Conservation (phyloP, 2,113 vertebrate genomes). For the Formicarius rufipectus region DNA sequence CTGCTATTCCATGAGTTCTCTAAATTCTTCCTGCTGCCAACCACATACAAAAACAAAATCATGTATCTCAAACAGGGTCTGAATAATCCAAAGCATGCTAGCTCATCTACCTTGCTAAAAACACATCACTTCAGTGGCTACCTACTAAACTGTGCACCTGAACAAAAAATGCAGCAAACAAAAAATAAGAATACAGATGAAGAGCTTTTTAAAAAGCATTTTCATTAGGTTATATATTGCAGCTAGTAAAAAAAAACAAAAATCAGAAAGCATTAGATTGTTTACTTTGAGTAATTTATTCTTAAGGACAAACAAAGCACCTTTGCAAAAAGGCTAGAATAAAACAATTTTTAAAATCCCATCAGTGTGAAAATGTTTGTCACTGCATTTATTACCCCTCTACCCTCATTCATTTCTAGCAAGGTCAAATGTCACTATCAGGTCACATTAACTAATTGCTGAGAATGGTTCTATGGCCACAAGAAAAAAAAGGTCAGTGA, state of each 20-base stretch:
- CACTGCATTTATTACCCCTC: background rate
- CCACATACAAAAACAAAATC: background rate
- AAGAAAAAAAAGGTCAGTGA: background rate
- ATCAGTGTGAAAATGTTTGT: background rate
- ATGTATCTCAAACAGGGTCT: background rate
- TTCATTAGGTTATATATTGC: background rate
- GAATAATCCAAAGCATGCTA: background rate
- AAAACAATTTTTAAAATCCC: background rate
- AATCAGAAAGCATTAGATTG: background rate
- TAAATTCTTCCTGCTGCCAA: background rate
- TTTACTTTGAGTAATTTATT: background rate
- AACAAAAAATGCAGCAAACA: background rate
- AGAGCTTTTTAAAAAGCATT: background rate
- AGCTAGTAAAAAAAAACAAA: background rate
- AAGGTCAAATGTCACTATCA: background rate
- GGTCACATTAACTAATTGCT: background rate
- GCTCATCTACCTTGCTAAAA: background rate
- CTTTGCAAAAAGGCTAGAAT: background rate
- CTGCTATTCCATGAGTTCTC: background rate
- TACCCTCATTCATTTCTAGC: background rate
- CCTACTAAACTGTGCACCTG: background rate
- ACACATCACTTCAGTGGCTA: background rate
- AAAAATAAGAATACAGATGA: background rate
- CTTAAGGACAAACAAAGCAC: background rate
- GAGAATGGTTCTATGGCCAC: background rate